Evolutionary conservation across 2,888 invertebrate genomes (phyloP).

Genomic region (Drosophila koepferae): DNA sequence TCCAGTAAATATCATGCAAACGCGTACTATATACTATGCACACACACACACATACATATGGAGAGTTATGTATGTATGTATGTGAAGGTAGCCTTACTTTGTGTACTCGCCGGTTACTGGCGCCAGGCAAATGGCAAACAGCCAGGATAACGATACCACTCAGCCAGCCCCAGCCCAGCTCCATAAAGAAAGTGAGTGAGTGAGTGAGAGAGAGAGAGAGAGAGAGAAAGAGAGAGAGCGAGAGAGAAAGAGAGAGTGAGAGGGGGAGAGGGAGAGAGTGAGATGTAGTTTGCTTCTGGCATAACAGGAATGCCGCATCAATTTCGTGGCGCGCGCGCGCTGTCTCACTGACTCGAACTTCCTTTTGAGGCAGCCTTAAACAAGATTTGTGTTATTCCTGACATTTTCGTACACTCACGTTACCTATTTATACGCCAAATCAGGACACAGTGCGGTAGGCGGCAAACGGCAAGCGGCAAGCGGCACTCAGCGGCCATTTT

Average conservation of each 20-base stretch:
- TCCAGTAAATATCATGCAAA: slow-evolving; percentile 19
- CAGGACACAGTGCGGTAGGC: slow-evolving; percentile 75
- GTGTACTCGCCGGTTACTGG: slow-evolving; percentile 17
- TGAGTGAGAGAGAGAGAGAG: not conserved
- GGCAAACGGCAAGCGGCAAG: not conserved
- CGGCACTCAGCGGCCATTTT: slow-evolving; percentile 48
- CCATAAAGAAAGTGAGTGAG: slow-evolving; percentile 9
- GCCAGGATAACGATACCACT: slow-evolving; percentile 56
- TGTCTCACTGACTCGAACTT: not conserved
- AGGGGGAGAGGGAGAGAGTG: not conserved
- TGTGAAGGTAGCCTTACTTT: slow-evolving; percentile 24
- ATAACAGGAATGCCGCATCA: slow-evolving; percentile 48
- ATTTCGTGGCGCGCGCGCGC: slow-evolving; percentile 17
- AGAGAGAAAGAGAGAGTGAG: too few species aligned
- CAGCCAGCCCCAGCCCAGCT: slow-evolving; percentile 18
- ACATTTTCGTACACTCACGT: slow-evolving; percentile 53
- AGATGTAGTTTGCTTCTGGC: slow-evolving; percentile 26
- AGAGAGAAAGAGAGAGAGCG: too few species aligned
- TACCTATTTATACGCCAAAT: slow-evolving; percentile 67
- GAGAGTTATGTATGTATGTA: slow-evolving; percentile 8
- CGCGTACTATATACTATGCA: not conserved
- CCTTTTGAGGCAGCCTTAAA: slow-evolving; percentile 44
- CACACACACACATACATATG: not conserved
- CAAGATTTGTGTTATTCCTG: slow-evolving; percentile 67
- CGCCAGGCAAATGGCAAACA: slow-evolving; percentile 38